phyloP scores from a whole-genome alignment of 1,140 invertebrate genomes.

The Heliconius congener region DNA sequence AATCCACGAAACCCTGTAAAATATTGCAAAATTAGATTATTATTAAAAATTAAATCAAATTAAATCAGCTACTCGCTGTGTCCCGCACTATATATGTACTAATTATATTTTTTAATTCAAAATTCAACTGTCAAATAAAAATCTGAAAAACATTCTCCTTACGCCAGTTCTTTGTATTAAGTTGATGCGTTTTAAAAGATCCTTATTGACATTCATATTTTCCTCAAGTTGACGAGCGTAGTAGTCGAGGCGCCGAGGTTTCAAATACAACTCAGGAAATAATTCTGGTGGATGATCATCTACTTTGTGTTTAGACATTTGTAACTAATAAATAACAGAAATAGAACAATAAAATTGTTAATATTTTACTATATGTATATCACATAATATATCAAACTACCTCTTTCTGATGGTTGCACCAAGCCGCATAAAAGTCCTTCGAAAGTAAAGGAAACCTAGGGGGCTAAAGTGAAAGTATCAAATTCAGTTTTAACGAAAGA shows the following conservation, averaged over 20 bases:
- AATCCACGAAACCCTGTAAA: conserved; percentile 68
- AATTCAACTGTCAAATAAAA: too few relatives aligned
- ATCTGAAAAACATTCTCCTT: conserved; percentile 8
- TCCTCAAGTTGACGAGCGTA: conserved; percentile 67
- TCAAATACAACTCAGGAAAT: conserved; percentile 72
- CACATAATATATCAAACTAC: conserved; percentile 38
- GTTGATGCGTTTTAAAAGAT: conserved; percentile 71
- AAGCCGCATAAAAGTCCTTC: conserved; percentile 67
- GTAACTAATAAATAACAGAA: conserved; percentile 46
- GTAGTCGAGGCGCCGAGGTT: conserved; percentile 68
- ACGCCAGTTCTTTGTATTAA: conserved; percentile 72
- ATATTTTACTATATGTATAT: neutral
- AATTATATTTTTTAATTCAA: too few relatives aligned
- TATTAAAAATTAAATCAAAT: too few relatives aligned
- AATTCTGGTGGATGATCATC: conserved; percentile 66
- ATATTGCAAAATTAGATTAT: neutral
- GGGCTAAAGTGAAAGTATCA: conserved; percentile 51
- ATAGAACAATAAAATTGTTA: neutral
- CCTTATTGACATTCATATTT: conserved; percentile 73
- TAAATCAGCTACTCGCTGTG: too few relatives aligned
- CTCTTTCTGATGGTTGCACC: conserved; percentile 76
- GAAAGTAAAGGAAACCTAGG: conserved; percentile 65
- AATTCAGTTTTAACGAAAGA: neutral
- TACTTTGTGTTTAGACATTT: conserved; percentile 63
- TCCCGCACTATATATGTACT: too few relatives aligned